Percentiles rank a stretch among this genome's conserved stretches.
Evolutionary conservation across 2,113 vertebrate genomes (phyloP).

Genomic region (Cyanoliseus patagonus): DNA sequence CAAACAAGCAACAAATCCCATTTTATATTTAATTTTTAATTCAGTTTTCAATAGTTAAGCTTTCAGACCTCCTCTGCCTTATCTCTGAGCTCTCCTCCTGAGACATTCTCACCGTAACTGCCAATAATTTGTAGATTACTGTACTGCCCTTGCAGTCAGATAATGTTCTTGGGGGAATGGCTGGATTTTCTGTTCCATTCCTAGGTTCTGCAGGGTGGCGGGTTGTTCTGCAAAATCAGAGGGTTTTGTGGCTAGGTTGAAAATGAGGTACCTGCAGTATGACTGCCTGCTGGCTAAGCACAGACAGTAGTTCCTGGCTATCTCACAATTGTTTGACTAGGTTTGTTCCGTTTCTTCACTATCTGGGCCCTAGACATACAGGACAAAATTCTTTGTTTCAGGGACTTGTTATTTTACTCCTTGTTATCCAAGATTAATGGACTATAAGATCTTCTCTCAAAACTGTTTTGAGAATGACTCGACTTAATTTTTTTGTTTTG

Average conservation of each 20-base stretch:
- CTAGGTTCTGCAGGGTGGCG: background rate
- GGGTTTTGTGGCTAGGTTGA: background rate
- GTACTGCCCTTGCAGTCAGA: background rate
- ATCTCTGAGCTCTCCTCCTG: background rate
- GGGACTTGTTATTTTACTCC: background rate
- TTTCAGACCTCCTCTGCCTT: background rate
- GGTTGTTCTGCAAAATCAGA: background rate
- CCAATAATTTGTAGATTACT: background rate
- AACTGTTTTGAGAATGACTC: background rate
- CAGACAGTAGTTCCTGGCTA: background rate
- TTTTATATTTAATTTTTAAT: background rate
- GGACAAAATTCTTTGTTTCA: background rate
- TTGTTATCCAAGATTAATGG: background rate
- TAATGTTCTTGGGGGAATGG: background rate
- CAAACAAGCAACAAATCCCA: background rate
- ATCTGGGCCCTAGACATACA: background rate
- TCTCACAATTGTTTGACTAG: background rate
- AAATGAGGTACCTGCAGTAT: background rate
- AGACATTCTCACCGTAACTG: background rate
- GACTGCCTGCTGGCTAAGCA: background rate
- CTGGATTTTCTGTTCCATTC: background rate
- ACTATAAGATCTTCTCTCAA: background rate
- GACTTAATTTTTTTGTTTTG: background rate
- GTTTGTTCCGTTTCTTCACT: background rate
- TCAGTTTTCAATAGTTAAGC: background rate